Evolutionary conservation across 2,797 vertebrate species (phyloP).

Genomic region (Tokudaia tokunoshimensis): DNA sequence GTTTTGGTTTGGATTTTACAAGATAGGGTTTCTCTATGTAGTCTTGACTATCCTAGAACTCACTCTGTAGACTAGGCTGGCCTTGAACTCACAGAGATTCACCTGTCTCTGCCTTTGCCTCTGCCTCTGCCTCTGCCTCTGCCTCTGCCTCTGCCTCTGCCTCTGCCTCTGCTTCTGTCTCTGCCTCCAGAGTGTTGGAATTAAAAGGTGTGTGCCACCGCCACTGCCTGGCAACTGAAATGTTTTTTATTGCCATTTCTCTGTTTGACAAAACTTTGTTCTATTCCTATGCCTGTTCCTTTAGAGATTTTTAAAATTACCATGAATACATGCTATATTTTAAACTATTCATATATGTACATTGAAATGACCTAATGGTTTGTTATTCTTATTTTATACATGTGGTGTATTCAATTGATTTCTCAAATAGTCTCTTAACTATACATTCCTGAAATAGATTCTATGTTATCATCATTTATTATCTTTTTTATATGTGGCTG

Average conservation of each 20-base stretch:
- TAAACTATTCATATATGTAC: not conserved
- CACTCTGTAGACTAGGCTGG: too few species aligned
- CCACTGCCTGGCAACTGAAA: not conserved
- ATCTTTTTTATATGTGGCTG: not conserved
- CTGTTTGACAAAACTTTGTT: not conserved
- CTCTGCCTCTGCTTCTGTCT: too few species aligned
- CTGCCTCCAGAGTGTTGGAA: too few species aligned
- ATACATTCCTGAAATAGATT: not conserved
- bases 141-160: too few species aligned
- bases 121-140: too few species aligned
- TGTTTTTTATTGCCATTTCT: not conserved
- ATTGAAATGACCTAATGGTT: not conserved
- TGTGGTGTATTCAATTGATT: not conserved
- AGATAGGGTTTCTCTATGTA: too few species aligned
- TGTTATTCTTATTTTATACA: not conserved
- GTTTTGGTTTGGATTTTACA: not conserved
- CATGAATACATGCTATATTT: not conserved
- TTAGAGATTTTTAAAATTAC: not conserved
- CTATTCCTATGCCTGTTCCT: not conserved
- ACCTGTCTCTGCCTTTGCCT: too few species aligned
- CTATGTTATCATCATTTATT: not conserved
- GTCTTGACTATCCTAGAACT: too few species aligned
- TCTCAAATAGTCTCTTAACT: not conserved
- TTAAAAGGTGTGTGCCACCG: too few species aligned
- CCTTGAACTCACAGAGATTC: too few species aligned